A percentile compares a stretch with the other conserved stretches of the same genome.
phyloP scores from a whole-genome alignment of 1,140 invertebrate species.

The Probaryconus sp. region DNA sequence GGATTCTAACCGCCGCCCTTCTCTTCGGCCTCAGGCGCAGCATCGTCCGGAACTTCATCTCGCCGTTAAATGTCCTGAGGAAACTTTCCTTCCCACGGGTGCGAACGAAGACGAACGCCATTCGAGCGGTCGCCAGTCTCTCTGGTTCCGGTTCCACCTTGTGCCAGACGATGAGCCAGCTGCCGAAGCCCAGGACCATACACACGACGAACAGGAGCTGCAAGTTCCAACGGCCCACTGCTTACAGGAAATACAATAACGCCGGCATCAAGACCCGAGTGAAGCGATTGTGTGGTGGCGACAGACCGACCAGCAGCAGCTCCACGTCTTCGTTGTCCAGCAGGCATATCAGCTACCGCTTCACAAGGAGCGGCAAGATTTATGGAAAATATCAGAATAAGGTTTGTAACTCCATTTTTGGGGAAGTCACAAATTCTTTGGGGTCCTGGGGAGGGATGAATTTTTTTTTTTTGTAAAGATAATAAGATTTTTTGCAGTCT shows the following conservation, averaged over 20 bases:
- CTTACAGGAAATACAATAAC: conserved; percentile 47
- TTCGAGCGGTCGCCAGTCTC: background rate
- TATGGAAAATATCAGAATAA: conserved; percentile 73
- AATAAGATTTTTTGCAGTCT: background rate
- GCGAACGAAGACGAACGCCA: background rate
- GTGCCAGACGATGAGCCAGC: conserved; percentile 9
- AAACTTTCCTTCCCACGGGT: no score
- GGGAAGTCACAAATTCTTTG: conserved; percentile 9
- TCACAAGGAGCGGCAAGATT: conserved; percentile 74
- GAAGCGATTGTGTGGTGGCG: conserved; percentile 67
- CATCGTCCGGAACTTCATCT: conserved; percentile 62
- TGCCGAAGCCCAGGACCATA: background rate
- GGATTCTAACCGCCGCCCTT: conserved; percentile 69
- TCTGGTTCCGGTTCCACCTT: conserved; percentile 14
- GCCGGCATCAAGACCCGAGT: conserved; percentile 59
- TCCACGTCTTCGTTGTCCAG: conserved; percentile 32
- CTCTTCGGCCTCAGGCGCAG: conserved; percentile 69
- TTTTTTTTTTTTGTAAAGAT: background rate
- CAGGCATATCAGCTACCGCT: conserved; percentile 68
- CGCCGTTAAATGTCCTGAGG: conserved; percentile 62
- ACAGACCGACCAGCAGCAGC: conserved; percentile 62
- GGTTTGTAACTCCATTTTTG: conserved; percentile 17
- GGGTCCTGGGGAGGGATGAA: no score
- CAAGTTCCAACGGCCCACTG: conserved; percentile 40
- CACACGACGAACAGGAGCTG: conserved; percentile 25